A percentile compares a stretch with the other conserved stretches of the same genome.
These are phyloP conservation scores for Cantharis flavilabris DNA, from an alignment of 2,888 invertebrate genomes.

Conservation along the genomic window DNA sequence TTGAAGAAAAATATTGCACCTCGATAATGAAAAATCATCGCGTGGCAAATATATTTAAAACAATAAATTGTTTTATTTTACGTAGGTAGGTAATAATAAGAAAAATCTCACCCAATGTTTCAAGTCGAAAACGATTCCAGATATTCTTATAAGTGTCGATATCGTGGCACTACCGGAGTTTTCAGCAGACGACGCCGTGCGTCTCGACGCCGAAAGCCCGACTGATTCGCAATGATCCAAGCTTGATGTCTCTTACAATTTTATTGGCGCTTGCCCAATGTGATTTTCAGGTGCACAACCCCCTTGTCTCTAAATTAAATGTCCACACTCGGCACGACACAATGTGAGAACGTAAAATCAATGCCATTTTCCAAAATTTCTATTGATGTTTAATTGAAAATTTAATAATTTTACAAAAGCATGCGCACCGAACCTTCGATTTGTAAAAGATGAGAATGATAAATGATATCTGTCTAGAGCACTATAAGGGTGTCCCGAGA, in stretches of 20 bases:
- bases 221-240: constrained; percentile 49
- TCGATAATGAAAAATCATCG: background rate
- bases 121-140: constrained; percentile 1
- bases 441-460: constrained; percentile 38
- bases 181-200: constrained; percentile 47
- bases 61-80: background rate
- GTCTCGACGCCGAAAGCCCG: constrained; percentile 53
- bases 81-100: background rate
- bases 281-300: constrained; percentile 44
- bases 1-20: background rate
- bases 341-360: background rate
- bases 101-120: constrained; percentile 7
- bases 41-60: background rate
- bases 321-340: constrained; percentile 41
- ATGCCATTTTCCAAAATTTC: background rate
- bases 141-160: constrained; percentile 5
- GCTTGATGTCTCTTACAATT: constrained; percentile 43
- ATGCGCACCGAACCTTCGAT: constrained; percentile 36
- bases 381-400: background rate
- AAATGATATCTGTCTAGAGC: constrained; percentile 49
- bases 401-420: constrained; percentile 31
- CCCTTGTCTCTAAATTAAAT: constrained; percentile 40
- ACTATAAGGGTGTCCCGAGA: constrained; percentile 43
- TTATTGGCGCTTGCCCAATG: constrained; percentile 50
- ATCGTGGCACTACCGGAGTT: constrained; percentile 16